These are phyloP conservation scores for Centropyge bicolor DNA, from an alignment of 2,797 vertebrate species.

Conservation along the genomic window DNA sequence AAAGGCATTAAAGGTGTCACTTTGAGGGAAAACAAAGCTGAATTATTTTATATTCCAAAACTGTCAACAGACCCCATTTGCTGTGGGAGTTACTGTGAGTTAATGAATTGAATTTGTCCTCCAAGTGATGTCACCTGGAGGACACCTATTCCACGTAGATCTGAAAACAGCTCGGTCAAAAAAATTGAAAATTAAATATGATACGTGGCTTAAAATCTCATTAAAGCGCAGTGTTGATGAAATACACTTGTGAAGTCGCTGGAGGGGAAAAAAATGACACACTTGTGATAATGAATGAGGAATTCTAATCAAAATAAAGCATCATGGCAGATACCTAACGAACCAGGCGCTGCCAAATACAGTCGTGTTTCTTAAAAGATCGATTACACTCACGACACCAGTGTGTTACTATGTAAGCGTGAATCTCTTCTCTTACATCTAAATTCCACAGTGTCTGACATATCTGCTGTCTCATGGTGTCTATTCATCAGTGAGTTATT, in stretches of 20 bases:
- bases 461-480: background rate
- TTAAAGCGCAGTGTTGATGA: slow-evolving; percentile 34
- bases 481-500: background rate
- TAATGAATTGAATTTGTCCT: slow-evolving; percentile 57
- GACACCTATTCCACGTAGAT: slow-evolving; percentile 27
- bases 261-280: slow-evolving; percentile 2
- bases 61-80: slow-evolving; percentile 10
- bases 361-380: slow-evolving; percentile 45
- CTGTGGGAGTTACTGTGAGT: slow-evolving; percentile 6
- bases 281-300: slow-evolving; percentile 46
- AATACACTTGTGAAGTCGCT: slow-evolving; percentile 13
- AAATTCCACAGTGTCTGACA: slow-evolving; percentile 30
- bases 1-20: slow-evolving; percentile 20
- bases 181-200: slow-evolving; percentile 32
- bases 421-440: slow-evolving; percentile 21
- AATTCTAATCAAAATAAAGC: slow-evolving; percentile 55
- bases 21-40: slow-evolving; percentile 17
- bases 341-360: slow-evolving; percentile 40
- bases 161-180: background rate
- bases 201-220: slow-evolving; percentile 29
- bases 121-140: slow-evolving; percentile 31
- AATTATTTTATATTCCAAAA: slow-evolving; percentile 13
- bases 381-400: slow-evolving; percentile 42
- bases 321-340: slow-evolving; percentile 48
- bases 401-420: slow-evolving; percentile 1